Base-by-base conservation (phyloP, 2,113 vertebrate genomes). In the Symphodus melops region DNA sequence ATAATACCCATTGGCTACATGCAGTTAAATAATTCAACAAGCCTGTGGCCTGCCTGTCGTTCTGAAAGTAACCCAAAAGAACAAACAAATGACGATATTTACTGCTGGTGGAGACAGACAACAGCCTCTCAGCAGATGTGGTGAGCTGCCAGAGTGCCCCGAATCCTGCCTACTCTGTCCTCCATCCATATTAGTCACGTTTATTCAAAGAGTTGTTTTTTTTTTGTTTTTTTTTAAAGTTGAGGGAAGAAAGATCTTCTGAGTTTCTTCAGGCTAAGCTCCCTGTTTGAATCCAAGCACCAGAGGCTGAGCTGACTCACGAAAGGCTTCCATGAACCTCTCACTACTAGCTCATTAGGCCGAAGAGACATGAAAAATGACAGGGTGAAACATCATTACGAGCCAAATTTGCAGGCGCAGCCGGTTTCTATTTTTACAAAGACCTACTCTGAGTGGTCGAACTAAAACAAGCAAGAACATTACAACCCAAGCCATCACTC, bases 21-120 rank as follows among this genome's bases (percentile, higher is more conserved):
- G 71, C 41, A 68, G 62, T 85, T 92, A 73, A 92, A 92, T 92
- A 80, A 92, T 94, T 91, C 61, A 91, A 48, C 55, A 77, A 82
- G 81, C 84, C 78, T 49, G 81, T 84, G 70, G 77, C 84, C 83
- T 54, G 62, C 37, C 52, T 70, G 84, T 79, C 80, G 73, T 52
- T 78, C 76, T 79, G 49, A 71, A 79, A 91, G 66, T 56, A 70
- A 79, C 59, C 49, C 66, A 79, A 49, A 72, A 69, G 19, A 82
- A 54, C 48, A 56, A 65, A 70, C 72, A 72, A 61, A 84, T 17
- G 2, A 48, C 16, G 65, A 55, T 67, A 71, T 28, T 11, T 36
- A 54, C 17, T 57, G 65, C 62, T 42, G 46, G 54, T 57, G 46
- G 56, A 28, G 70, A 37, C 59, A 82, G 65, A 83, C 49, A 79